A percentile compares a stretch with the other conserved stretches of the same genome.
These are phyloP conservation scores for Vidua macroura DNA, from an alignment of 2,113 vertebrate species.

Conservation along the genomic window DNA sequence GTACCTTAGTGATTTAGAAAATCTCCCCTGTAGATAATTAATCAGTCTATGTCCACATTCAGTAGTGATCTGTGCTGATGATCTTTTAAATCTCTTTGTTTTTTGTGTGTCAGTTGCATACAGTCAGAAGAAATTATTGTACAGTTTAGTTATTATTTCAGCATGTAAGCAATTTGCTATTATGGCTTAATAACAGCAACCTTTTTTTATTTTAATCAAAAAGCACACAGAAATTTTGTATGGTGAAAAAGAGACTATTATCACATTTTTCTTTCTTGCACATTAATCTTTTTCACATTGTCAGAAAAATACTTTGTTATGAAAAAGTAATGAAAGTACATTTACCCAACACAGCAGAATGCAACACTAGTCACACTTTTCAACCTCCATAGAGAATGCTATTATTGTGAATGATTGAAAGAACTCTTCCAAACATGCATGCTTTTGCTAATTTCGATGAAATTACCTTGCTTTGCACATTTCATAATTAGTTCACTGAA, in stretches of 20 bases:
- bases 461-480: neutral
- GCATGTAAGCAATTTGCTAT: neutral
- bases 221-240: neutral
- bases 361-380: rapidly evolving
- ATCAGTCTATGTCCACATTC: neutral
- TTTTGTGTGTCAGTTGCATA: neutral
- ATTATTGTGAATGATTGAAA: neutral
- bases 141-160: neutral
- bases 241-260: neutral
- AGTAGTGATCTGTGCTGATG: neutral
- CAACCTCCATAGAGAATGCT: neutral
- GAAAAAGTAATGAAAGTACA: neutral
- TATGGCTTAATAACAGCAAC: neutral
- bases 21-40: neutral
- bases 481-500: neutral
- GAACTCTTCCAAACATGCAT: neutral
- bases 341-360: neutral
- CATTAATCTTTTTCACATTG: rapidly evolving
- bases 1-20: neutral
- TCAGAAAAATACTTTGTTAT: neutral
- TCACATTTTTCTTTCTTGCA: neutral
- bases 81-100: neutral
- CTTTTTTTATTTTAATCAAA: neutral
- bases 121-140: neutral
- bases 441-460: neutral